Conservation (phyloP, 1,140 invertebrate genomes). For the Physella acuta region DNA sequence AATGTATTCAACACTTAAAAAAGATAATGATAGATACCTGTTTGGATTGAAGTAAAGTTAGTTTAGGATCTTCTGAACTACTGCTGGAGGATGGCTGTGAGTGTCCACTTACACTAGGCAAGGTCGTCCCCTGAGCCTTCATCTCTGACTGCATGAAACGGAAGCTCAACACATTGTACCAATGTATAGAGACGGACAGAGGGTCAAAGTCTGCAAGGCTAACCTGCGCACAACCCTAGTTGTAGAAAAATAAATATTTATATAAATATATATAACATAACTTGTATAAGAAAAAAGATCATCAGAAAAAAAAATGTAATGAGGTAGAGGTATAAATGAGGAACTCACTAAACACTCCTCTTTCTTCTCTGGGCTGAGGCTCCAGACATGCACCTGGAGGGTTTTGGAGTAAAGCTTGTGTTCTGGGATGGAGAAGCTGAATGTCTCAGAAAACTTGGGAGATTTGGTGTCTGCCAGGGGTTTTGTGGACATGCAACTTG, state of each 20-base stretch:
- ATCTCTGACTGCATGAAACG: conserved; percentile 73
- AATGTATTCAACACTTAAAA: conserved; percentile 20
- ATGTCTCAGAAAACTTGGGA: conserved; percentile 79
- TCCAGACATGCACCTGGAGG: conserved; percentile 84
- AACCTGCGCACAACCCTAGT: conserved; percentile 89
- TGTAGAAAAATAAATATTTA: too few species aligned
- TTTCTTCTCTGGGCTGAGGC: conserved; percentile 57
- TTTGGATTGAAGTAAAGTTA: background rate
- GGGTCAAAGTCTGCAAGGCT: conserved; percentile 91
- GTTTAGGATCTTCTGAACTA: conserved; percentile 32
- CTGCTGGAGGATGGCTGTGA: conserved; percentile 31
- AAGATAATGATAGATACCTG: background rate
- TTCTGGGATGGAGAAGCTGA: conserved; percentile 73
- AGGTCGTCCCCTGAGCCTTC: conserved; percentile 6
- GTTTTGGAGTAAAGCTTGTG: conserved; percentile 81
- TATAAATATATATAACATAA: background rate
- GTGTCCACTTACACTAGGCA: conserved; percentile 8
- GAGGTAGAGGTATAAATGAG: background rate
- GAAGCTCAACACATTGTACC: conserved; percentile 93
- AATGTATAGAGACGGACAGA: conserved; percentile 77
- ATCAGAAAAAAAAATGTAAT: background rate
- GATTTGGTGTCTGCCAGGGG: conserved; percentile 72
- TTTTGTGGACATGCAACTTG: conserved; percentile 71
- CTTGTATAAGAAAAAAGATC: background rate
- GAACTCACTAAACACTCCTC: conserved; percentile 55